Evolutionary conservation across 2,888 invertebrate species (phyloP).

Genomic region (Tetragonisca angustula): DNA sequence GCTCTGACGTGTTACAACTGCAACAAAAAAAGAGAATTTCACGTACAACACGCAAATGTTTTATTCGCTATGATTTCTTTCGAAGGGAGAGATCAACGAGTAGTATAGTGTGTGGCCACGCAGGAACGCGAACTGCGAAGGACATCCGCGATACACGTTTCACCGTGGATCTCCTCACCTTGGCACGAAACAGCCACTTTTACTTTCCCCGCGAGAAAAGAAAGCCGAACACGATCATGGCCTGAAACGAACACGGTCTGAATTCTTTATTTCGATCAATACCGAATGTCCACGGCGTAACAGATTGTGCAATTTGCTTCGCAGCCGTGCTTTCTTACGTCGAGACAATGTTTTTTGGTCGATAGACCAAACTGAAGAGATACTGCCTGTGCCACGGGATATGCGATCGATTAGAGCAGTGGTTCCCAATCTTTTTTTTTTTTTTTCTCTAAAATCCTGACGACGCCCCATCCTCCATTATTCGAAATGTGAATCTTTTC

Average conservation of each 20-base stretch:
- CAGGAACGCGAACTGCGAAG: slow-evolving; percentile 48
- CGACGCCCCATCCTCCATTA: too few relatives aligned
- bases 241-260: slow-evolving; percentile 27
- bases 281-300: slow-evolving; percentile 11
- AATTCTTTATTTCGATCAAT: slow-evolving; percentile 49
- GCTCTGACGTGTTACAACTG: slow-evolving; percentile 73
- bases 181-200: slow-evolving; percentile 72
- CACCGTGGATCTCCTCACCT: slow-evolving; percentile 64
- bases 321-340: background rate
- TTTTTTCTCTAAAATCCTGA: too few relatives aligned
- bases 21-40: slow-evolving; percentile 59
- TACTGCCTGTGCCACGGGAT: background rate
- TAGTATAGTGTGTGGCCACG: slow-evolving; percentile 20
- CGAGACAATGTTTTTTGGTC: background rate
- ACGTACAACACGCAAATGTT: too few relatives aligned
- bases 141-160: slow-evolving; percentile 60
- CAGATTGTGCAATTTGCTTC: slow-evolving; percentile 31
- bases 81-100: background rate
- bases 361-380: background rate
- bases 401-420: too few relatives aligned
- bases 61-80: too few relatives aligned
- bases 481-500: too few relatives aligned
- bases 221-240: slow-evolving; percentile 40
- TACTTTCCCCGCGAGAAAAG: slow-evolving; percentile 74
- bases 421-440: too few relatives aligned